These are phyloP conservation scores for Drosophila lacertosa DNA, from an alignment of 1,140 invertebrate genomes.

Conservation along the genomic window DNA sequence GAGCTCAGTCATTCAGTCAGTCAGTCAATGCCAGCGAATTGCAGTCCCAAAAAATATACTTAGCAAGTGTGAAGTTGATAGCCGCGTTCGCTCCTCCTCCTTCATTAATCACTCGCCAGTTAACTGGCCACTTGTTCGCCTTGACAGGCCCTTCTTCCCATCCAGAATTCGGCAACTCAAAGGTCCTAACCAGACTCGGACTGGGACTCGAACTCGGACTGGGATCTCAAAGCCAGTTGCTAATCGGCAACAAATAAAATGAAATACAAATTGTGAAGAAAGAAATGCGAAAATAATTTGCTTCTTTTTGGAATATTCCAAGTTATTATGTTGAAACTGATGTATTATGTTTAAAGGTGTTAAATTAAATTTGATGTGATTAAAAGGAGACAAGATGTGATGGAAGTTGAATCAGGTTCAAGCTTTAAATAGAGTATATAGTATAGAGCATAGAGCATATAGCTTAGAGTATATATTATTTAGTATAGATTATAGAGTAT, in stretches of 20 bases:
- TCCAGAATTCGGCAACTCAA: slow-evolving; percentile 28
- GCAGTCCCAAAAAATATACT: slow-evolving; percentile 69
- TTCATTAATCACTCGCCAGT: slow-evolving; percentile 77
- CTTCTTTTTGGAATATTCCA: neutral
- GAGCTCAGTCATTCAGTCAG: slow-evolving; percentile 33
- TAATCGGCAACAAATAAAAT: slow-evolving; percentile 14
- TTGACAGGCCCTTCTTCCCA: slow-evolving; percentile 61
- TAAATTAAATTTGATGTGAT: too few species aligned
- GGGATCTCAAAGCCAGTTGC: slow-evolving; percentile 10
- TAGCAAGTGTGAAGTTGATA: slow-evolving; percentile 80
- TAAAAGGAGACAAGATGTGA: too few species aligned
- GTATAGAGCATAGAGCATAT: too few species aligned
- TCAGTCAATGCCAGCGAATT: slow-evolving; percentile 69
- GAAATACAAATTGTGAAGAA: neutral
- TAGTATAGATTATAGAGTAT: too few species aligned
- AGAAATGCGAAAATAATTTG: slow-evolving; percentile 2
- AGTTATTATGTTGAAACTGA: neutral
- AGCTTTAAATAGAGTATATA: too few species aligned
- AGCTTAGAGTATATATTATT: too few species aligned
- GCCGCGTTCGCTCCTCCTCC: slow-evolving; percentile 56
- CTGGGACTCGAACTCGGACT: too few species aligned
- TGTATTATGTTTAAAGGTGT: too few species aligned
- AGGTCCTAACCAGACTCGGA: slow-evolving; percentile 8
- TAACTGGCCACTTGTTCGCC: slow-evolving; percentile 71
- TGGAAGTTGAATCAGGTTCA: too few species aligned